These are phyloP conservation scores for Heliconius erato DNA, from an alignment of 2,888 invertebrate species.

Conservation along the genomic window DNA sequence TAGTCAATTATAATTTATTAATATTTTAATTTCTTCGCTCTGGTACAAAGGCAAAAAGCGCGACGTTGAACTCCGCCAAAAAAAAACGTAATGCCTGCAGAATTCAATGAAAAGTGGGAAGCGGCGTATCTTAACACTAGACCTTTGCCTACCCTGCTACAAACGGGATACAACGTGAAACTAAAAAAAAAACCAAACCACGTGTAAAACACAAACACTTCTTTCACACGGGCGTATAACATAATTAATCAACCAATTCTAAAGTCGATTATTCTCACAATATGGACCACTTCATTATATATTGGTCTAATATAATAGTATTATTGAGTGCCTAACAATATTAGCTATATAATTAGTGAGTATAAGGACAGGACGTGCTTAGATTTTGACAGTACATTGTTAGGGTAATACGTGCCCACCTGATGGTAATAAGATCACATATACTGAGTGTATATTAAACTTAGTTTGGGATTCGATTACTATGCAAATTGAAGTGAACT, in stretches of 20 bases:
- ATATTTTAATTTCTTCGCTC: no score
- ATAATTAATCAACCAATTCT: constrained; percentile 13
- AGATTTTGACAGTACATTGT: constrained; percentile 41
- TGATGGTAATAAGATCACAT: constrained; percentile 16
- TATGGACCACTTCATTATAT: constrained; percentile 38
- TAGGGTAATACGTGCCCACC: constrained; percentile 28
- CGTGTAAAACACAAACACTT: not conserved
- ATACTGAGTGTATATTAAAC: constrained; percentile 2
- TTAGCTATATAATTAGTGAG: constrained; percentile 56
- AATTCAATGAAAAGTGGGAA: no score
- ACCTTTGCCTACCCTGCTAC: no score
- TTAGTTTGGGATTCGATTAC: constrained; percentile 16
- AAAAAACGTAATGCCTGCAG: no score
- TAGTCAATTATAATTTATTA: no score
- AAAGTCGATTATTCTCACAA: constrained; percentile 46
- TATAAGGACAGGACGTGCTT: constrained; percentile 55
- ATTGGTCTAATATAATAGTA: constrained; percentile 50
- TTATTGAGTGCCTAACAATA: constrained; percentile 56
- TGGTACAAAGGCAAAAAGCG: no score
- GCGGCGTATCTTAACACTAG: no score
- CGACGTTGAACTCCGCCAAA: no score
- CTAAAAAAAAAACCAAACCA: not conserved
- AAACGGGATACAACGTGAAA: no score
- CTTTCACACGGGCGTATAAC: not conserved
- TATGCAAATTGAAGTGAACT: constrained; percentile 13